phyloP scores from a whole-genome alignment of 2,888 invertebrate genomes.

The Amiota communis region DNA sequence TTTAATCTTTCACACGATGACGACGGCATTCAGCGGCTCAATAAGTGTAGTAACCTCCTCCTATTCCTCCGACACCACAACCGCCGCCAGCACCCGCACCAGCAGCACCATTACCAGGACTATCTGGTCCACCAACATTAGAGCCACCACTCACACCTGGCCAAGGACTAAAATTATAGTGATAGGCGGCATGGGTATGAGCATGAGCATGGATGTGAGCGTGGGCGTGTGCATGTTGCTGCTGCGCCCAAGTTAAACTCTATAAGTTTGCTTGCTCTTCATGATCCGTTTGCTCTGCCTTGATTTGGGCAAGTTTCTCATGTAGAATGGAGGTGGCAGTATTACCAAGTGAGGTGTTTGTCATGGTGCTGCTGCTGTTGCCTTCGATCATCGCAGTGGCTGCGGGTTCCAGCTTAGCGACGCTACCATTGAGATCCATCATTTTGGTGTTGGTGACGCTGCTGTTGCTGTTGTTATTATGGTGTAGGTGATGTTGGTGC shows the following conservation, averaged over 20 bases:
- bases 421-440: constrained; percentile 67
- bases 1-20: not conserved
- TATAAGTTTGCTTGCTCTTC: constrained; percentile 71
- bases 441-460: constrained; percentile 47
- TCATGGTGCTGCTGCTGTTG: constrained; percentile 28
- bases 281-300: constrained; percentile 65
- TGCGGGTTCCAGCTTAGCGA: constrained; percentile 46
- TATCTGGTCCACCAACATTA: not conserved
- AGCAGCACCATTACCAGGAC: not conserved
- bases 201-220: constrained; percentile 20
- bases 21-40: not conserved
- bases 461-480: constrained; percentile 44
- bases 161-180: not conserved
- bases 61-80: too few species aligned
- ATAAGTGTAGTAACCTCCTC: constrained; percentile 14
- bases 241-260: constrained; percentile 53
- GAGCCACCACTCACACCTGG: not conserved
- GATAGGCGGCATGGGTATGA: constrained; percentile 31
- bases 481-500: constrained; percentile 29
- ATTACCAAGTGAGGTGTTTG: constrained; percentile 40
- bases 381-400: not conserved
- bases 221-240: constrained; percentile 15
- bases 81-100: too few species aligned
- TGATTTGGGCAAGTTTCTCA: constrained; percentile 72
- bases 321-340: constrained; percentile 60